These are phyloP conservation scores for Leucania comma DNA, from an alignment of 2,888 invertebrate species.

Conservation along the genomic window DNA sequence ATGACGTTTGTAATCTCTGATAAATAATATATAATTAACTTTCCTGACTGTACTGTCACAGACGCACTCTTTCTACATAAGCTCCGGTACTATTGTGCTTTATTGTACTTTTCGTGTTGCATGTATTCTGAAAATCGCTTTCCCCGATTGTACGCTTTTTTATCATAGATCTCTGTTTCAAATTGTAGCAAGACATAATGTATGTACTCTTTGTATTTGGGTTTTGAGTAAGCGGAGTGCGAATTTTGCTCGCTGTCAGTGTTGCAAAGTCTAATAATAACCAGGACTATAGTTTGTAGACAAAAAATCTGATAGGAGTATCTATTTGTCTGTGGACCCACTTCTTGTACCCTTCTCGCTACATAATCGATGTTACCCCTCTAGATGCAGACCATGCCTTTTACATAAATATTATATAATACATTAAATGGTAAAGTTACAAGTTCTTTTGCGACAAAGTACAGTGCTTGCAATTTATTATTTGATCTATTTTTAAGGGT, in stretches of 20 bases:
- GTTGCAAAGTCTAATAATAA: background rate
- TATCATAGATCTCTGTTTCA: background rate
- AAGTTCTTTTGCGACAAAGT: constrained; percentile 36
- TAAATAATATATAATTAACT: background rate
- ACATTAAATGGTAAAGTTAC: constrained; percentile 30
- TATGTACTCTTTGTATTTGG: constrained; percentile 1
- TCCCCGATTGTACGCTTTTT: constrained; percentile 1
- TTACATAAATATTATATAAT: constrained; percentile 14
- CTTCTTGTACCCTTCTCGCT: constrained; percentile 9
- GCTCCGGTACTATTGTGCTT: background rate
- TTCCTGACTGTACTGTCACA: background rate
- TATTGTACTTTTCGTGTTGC: constrained; percentile 13
- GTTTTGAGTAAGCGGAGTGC: constrained; percentile 17
- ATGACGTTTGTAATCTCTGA: background rate
- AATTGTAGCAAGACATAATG: background rate
- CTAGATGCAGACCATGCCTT: constrained; percentile 7
- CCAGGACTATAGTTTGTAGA: too few relatives aligned
- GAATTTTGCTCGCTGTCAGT: constrained; percentile 1
- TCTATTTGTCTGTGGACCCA: constrained; percentile 20
- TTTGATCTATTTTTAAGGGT: constrained; percentile 22
- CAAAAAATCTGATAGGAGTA: background rate
- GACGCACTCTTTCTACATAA: background rate
- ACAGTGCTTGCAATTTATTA: constrained; percentile 22
- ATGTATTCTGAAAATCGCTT: background rate
- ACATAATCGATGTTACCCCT: constrained; percentile 11